phyloP scores from a whole-genome alignment of 2,113 vertebrate species.

The Platysternon megacephalum region DNA sequence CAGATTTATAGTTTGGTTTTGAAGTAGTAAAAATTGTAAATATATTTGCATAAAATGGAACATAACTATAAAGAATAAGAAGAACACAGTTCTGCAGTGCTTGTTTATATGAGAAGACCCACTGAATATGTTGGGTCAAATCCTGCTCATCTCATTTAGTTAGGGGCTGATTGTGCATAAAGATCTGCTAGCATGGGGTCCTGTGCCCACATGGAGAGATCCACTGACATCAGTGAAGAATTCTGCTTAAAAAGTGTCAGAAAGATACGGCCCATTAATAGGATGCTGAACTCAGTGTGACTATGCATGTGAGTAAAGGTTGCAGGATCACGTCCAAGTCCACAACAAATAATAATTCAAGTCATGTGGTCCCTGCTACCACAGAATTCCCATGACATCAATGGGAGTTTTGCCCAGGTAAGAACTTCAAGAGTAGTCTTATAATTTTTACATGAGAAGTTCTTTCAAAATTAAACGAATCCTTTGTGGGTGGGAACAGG shows the following conservation, averaged over 20 bases:
- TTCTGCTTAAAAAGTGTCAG: neutral
- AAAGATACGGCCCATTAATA: neutral
- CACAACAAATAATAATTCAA: neutral
- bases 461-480: neutral
- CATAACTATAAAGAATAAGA: neutral
- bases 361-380: neutral
- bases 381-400: neutral
- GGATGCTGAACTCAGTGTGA: neutral
- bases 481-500: neutral
- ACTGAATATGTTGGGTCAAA: neutral
- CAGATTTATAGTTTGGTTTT: neutral
- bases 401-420: accelerated
- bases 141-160: neutral
- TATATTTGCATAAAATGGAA: neutral
- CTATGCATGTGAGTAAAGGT: neutral
- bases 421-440: neutral
- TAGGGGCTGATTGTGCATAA: neutral
- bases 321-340: neutral
- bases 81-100: neutral
- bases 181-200: neutral
- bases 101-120: neutral
- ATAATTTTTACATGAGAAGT: neutral
- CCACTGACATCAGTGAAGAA: neutral
- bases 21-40: neutral
- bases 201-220: neutral